Evolutionary conservation across 2,888 invertebrate genomes (phyloP), one percentile per base, ranked within the genome.

Genomic region (Nomada fucata): DNA sequence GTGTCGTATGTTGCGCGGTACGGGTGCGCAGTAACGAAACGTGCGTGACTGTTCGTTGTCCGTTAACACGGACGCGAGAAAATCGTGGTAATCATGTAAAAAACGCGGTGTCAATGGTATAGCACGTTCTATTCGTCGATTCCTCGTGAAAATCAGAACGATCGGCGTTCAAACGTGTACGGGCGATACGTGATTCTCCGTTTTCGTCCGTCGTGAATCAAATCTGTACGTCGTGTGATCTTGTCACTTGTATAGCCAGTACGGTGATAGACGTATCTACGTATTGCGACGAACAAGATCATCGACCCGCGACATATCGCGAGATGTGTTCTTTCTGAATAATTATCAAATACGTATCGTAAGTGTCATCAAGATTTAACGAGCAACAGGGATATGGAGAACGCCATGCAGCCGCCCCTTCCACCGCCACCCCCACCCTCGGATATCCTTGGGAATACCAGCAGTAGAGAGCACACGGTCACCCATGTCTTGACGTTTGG

Each of bases 401-500:
- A 87, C 83, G 73, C 76, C 67, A 89, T 90, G 88, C 91, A 88
- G 79, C 90, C 90, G 68, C 89, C 88, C 70, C 87, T 85, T 74
- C 87, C 86, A 74, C 89, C 86, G 15, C 88, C 88, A 64, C 82
- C 86, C 36, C 84, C 88, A 73, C 81, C 84, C 42, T 65, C 50
- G 26, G 79, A 74, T 69, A 74, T 76, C 65, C 76, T 71, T 61
- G 71, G 63, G 75, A 86, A 77, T 65, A 79, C 78, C 81, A 86
- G 79, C 79, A 82, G 36, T 7, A 36, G 79, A 60, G 91, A 91
- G 77, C 90, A 90, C 90, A 95, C 95, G 91, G 94, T 95, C 93
- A 95, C 95, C 79, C 95, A 95, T 91, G 94, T 94, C 90, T 94
- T 95, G 88, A 95, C 95, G 84, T 95, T 95, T 91, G 95, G 95